phyloP scores from a whole-genome alignment of 2,113 vertebrate species.

The Malurus cyaneus region DNA sequence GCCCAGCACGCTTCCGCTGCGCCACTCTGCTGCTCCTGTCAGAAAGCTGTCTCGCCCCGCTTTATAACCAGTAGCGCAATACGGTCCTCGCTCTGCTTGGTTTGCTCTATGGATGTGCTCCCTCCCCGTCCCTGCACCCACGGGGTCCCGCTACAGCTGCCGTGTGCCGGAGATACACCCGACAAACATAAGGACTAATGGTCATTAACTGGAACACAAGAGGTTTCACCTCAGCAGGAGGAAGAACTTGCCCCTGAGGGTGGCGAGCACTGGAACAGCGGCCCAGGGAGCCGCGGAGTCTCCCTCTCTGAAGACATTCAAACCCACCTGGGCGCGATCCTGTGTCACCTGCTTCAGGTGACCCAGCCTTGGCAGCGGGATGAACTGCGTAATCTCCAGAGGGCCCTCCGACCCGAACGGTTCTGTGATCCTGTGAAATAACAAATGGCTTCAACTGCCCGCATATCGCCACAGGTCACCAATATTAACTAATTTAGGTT shows the following conservation, averaged over 20 bases:
- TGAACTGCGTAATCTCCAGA: background rate
- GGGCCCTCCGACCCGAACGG: background rate
- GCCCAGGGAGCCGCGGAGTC: background rate
- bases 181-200: accelerated
- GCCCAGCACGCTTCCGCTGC: constrained; percentile 44
- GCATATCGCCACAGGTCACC: background rate
- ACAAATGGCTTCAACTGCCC: background rate
- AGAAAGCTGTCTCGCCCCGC: accelerated
- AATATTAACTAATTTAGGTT: no score
- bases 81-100: accelerated
- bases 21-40: background rate
- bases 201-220: accelerated
- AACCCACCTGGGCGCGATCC: background rate
- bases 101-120: accelerated
- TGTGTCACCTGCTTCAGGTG: background rate
- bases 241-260: background rate
- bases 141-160: no score
- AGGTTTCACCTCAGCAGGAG: no score
- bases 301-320: background rate
- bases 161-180: background rate
- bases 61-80: accelerated
- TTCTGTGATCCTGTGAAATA: background rate
- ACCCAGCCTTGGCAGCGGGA: background rate
- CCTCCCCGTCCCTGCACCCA: background rate
- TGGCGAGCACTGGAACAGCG: background rate